These are phyloP conservation scores for Apostichopus leukothele DNA, from an alignment of 53 echinoderm and acorn worm genomes.

Conservation along the genomic window DNA sequence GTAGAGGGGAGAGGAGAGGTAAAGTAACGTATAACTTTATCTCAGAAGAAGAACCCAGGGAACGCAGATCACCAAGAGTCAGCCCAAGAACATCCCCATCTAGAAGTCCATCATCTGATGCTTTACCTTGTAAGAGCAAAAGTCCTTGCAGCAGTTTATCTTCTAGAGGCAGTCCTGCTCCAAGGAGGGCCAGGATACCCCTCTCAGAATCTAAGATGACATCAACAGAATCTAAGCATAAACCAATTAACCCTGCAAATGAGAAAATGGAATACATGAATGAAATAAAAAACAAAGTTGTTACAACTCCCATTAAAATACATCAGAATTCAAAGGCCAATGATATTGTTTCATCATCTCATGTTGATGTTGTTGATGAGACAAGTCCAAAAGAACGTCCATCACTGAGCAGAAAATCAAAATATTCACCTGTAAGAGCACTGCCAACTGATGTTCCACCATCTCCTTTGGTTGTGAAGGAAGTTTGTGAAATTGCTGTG, in stretches of 20 bases:
- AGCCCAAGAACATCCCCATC: background rate
- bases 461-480: constrained; percentile 3
- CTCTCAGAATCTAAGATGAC: background rate
- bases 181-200: background rate
- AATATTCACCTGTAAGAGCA: background rate
- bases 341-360: background rate
- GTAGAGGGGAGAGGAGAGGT: background rate
- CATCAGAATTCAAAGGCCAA: background rate
- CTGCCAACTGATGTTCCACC: background rate
- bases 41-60: constrained; percentile 24
- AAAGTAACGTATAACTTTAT: background rate
- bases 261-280: background rate
- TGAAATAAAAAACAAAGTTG: background rate
- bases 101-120: background rate
- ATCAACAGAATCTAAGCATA: background rate
- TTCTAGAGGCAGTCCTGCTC: background rate
- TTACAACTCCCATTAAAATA: background rate
- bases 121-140: background rate
- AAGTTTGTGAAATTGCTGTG: background rate
- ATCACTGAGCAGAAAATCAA: background rate
- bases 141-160: background rate
- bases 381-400: background rate
- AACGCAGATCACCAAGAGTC: background rate
- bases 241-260: background rate
- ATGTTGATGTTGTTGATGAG: background rate